Percentiles rank a stretch among this genome's conserved stretches.
Evolutionary conservation across 1,140 invertebrate species (phyloP).

Genomic region (Camponotus floridanus): DNA sequence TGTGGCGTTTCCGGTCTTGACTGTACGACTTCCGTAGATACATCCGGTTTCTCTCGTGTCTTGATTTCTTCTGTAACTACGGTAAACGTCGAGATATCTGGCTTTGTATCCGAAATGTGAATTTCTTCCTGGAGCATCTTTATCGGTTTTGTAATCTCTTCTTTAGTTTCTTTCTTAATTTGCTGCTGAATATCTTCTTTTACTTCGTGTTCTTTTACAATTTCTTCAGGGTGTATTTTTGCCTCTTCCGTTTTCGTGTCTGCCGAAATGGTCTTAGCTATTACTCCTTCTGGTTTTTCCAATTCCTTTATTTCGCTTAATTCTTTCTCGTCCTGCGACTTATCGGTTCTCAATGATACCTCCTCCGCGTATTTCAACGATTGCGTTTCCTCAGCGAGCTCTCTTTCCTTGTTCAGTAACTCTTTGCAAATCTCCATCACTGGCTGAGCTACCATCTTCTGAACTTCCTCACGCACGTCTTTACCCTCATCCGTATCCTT

Average conservation of each 20-base stretch:
- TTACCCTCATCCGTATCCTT: slow-evolving; percentile 62
- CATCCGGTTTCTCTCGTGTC: not conserved
- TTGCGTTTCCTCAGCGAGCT: slow-evolving; percentile 44
- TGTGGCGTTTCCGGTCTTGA: not conserved
- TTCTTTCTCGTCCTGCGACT: too few relatives aligned
- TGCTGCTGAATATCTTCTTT: slow-evolving; percentile 52
- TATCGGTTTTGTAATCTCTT: not conserved
- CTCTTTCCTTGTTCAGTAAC: slow-evolving; percentile 49
- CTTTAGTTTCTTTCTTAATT: slow-evolving; percentile 2
- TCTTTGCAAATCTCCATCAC: slow-evolving; percentile 46
- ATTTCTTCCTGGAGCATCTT: too few relatives aligned
- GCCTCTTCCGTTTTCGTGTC: too few relatives aligned
- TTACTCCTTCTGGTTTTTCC: too few relatives aligned
- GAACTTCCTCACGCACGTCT: slow-evolving; percentile 37
- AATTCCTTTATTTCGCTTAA: too few relatives aligned
- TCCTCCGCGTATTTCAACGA: too few relatives aligned
- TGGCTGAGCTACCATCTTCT: slow-evolving; percentile 17
- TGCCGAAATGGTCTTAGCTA: too few relatives aligned
- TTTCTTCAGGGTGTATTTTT: not conserved
- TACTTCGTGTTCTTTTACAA: slow-evolving; percentile 6
- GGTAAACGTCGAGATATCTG: not conserved
- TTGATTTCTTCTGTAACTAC: not conserved
- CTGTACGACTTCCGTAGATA: not conserved
- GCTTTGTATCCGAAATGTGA: too few relatives aligned
- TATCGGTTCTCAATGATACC: too few relatives aligned